Base-by-base conservation (phyloP, 2,113 vertebrate genomes). In the Callospermophilus lateralis region DNA sequence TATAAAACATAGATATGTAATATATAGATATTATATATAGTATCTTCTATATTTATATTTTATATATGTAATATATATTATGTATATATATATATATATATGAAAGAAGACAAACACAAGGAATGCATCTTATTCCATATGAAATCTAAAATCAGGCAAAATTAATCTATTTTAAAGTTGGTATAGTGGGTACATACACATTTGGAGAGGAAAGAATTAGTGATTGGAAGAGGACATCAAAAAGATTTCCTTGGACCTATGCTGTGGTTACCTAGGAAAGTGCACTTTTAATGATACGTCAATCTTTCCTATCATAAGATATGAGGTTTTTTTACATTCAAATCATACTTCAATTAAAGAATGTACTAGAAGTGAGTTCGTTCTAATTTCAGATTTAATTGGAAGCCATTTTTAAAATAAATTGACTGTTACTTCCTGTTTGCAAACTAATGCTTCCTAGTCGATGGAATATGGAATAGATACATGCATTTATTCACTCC, bases 301-400 rank as follows among this genome's bases (percentile, higher is more conserved):
- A 68, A 4, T 55, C 37, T 84, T 90, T 88, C 58, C 61, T 83
- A 0, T 90, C 74, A 91, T 58, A 53, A 70, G 3, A 68, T 48
- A 67, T 4, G 8, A 37, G n/a, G n/a, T 88, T 32, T 55, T 61
- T 70, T 19, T 58, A 24, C 72, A 88, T 12, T 42, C 42, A 65
- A 45, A 17, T 78, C 61, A 42, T 58, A 85, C 6, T 58, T 89
- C n/a, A 83, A 28, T 55, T 88, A 80, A 53, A 89, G 26, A 81
- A 73, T 76, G 4, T n/a, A 53, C 42, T 53, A 48, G 8, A 87
- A 85, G 34, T 51, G 12, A 51, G 10, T 77, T 61, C 22, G 28
- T 55, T 81, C 74, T 77, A 42, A 84, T 45, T 68, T 92, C 73
- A 92, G 8, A 89, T 92, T 94, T 72, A 67, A 72, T 58, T 73